Evolutionary conservation across 1,140 invertebrate genomes (phyloP), one percentile per base, ranked within the genome.

Genomic region (Chironomus striatipennis): DNA sequence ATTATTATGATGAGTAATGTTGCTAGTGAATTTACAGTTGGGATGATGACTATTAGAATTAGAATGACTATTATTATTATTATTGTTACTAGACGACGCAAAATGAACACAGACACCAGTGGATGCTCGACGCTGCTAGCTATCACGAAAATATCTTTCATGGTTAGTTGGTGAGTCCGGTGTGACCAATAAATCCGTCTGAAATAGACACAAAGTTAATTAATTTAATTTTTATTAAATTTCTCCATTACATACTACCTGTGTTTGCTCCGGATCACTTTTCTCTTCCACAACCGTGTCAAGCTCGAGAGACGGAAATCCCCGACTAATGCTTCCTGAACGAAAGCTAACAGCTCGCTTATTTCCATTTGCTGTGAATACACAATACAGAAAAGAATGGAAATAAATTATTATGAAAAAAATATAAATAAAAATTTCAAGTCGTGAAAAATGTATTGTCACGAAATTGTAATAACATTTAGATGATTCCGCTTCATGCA

Each of bases 231-330:
- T 21, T 21, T 12, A 73, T 73, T 34, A 10, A 34, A 34, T 24
- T 20, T 70, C n/a, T 4, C 9, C 9, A 18, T n/a, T 70, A 79
- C 42, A 34, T 34, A 34, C 24, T 34, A 83, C 83, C 77, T 83
- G 83, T 15, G 88, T 90, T 79, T 89, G 88, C 80, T 93, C 91
- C 8, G 89, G 88, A 80, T 93, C 91, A 43, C 86, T 86, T 75
- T 90, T 86, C 79, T 93, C 92, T 80, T 93, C 92, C 15, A 93
- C 85, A 10, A 93, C 92, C 0, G 92, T 93, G 79, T 92, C 91
- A 77, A 93, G 83, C 79, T 93, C 91, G 43, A 91, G 79, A 0
- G 89, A 88, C 10, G 90, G 89, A 76, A 91, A 90, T 17, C 87
- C 86, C 77, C 87, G 85, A 75, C 83, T 90, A 79, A 83, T 86